Evolutionary conservation across 2,797 vertebrate genomes (phyloP), one percentile per base, ranked within the genome.

Genomic region (Telmatherina bonti): DNA sequence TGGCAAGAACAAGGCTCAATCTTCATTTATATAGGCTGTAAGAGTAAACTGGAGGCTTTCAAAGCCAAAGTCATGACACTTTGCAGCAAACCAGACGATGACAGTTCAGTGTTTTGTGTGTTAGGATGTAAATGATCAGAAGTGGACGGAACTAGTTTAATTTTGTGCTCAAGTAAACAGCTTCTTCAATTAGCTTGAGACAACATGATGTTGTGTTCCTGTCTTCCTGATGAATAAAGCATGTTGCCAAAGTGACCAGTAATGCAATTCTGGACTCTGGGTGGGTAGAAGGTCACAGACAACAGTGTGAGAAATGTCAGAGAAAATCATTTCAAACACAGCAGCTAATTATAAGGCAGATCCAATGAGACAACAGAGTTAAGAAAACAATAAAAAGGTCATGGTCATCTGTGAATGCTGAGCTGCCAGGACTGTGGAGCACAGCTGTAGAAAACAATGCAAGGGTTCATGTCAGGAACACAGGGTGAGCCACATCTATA

Each of bases 301-400:
- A 81, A 67, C 70, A 38, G 7, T 22, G 62, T 60, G 57, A 70
- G 72, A 82, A 85, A 84, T 71, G 76, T 82, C 72, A 77, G 60
- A 27, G 47, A 57, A 81, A 81, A 84, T 78, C 30, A 68, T 67
- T 72, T 70, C 52, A 31, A 67, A 45, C 36, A 74, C 49, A 70
- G 38, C 43, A 36, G 13, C 30, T 68, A 49, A 72, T 83, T 67
- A 65, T 33, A 59, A 69, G 31, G 63, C 56, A 72, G 31, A 76
- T 68, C 54, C 51, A 67, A 13, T n/a, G 27, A 82, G 43, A 67
- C n/a, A 38, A 31, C 20, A 2, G 22, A 26, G 56, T 72, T 35
- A 62, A 64, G 24, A 70, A 72, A 56, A 62, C 33, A 70, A 70
- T 49, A 71, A 61, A 76, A 71, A 62, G 58, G 41, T 73, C 76